phyloP scores from a whole-genome alignment of 2,797 vertebrate genomes.

The Sphenopsis melanotis region DNA sequence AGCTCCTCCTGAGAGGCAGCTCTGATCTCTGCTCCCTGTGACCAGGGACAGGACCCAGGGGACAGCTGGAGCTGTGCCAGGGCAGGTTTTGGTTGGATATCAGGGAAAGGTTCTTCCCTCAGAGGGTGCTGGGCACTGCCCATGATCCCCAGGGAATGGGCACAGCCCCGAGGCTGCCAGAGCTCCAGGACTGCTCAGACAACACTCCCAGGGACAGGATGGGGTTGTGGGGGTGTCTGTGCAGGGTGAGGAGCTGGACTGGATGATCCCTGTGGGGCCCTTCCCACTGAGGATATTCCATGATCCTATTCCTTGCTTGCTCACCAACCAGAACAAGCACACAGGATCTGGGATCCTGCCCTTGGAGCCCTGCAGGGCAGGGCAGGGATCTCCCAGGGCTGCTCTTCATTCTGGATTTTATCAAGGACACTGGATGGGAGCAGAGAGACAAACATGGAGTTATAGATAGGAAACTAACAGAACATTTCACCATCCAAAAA shows the following conservation, averaged over 20 bases:
- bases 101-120: not conserved
- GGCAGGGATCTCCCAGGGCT: not conserved
- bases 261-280: too few species aligned
- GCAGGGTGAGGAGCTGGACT: not conserved
- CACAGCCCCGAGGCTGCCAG: not conserved
- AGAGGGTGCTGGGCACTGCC: not conserved
- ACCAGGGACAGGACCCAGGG: not conserved
- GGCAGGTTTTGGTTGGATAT: rapidly evolving
- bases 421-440: rapidly evolving
- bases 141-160: not conserved
- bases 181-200: rapidly evolving
- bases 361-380: not conserved
- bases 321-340: not conserved
- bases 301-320: not conserved
- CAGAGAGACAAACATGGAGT: not conserved
- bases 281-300: not conserved
- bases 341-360: not conserved
- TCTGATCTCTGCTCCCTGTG: not conserved
- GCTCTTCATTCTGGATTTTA: not conserved
- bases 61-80: rapidly evolving
- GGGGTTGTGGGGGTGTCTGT: not conserved
- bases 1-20: not conserved
- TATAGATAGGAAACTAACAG: not conserved
- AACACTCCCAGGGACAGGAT: rapidly evolving
- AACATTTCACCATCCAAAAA: conserved; percentile 5